Conservation (phyloP, 2,888 invertebrate species). For the Lasioglossum marginatum region DNA sequence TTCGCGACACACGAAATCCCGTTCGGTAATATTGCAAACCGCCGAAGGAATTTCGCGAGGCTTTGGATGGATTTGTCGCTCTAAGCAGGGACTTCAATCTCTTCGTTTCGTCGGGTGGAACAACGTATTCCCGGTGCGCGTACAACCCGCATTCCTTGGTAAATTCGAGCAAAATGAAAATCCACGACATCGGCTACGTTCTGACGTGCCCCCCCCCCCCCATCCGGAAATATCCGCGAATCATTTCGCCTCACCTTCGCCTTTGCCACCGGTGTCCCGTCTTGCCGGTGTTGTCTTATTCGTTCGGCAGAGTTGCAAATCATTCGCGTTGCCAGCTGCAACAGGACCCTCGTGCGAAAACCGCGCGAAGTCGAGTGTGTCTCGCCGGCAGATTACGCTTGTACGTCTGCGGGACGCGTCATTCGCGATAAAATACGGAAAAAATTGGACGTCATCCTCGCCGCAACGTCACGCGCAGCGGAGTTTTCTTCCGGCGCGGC, state of each 20-base stretch:
- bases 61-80: conserved; percentile 54
- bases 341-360: conserved; percentile 48
- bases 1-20: conserved; percentile 10
- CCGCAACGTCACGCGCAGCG: neutral
- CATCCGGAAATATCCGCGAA: conserved; percentile 53
- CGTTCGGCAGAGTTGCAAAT: conserved; percentile 57
- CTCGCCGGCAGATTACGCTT: conserved; percentile 55
- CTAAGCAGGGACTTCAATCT: conserved; percentile 47
- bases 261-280: neutral
- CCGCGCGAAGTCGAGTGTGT: conserved; percentile 58
- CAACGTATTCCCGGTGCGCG: conserved; percentile 34
- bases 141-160: conserved; percentile 14
- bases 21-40: conserved; percentile 5
- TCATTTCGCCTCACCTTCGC: conserved; percentile 16
- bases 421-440: conserved; percentile 18
- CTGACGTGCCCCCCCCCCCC: conserved; percentile 38
- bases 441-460: conserved; percentile 17
- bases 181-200: conserved; percentile 43
- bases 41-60: conserved; percentile 33
- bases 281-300: conserved; percentile 4
- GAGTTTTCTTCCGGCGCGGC: neutral
- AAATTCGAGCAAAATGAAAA: conserved; percentile 66
- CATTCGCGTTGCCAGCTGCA: conserved; percentile 64
- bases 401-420: conserved; percentile 32
- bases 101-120: conserved; percentile 44